Base-by-base conservation (phyloP, 2,113 vertebrate species). In the Pachycephala philippinensis region DNA sequence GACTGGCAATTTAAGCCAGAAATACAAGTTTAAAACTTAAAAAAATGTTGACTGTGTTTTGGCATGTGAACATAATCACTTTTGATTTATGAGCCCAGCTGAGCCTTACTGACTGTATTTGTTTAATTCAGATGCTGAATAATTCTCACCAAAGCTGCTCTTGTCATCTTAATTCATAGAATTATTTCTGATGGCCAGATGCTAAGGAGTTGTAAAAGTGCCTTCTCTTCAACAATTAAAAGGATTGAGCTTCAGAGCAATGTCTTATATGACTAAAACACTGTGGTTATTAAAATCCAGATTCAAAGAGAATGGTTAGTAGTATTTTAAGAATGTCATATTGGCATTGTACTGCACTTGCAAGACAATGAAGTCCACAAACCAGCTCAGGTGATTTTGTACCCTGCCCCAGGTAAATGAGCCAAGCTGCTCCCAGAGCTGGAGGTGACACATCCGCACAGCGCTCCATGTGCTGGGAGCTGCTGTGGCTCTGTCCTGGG, bases 141-240 rank as follows among this genome's bases (percentile, higher is more conserved):
- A 68, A 30, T 64, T 92, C 69, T 87, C 40, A 64, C 40, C 31
- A 82, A 71, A 93, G 63, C 50, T 86, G 52, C 33, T 84, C 47
- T 63, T 81, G 72, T 86, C 72, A 60, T 64, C 72, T 63, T 66
- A 79, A 70, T 84, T 95, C 44, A 49, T 15, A 27, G 33, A 76
- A 78, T 37, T 44, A 68, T 71, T 92, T 94, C 56, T 91, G 94
- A 66, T 92, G 52, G 69, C 69, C 45, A 82, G 80, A 79, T 94
- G 72, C 76, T 91, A 64, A 83, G 49, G 66, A 82, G 22, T 45
- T 81, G 44, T 60, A 39, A 20, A 93, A 80, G 28, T 85, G 45
- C 68, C 45, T 90, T 93, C 71, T 30, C 44, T 82, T 87, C n/a
- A 78, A 57, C 65, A 47, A 20, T 63, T 95, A 68, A 89, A 91